phyloP scores from a whole-genome alignment of 1,140 invertebrate species.

The Drosophila funebris region DNA sequence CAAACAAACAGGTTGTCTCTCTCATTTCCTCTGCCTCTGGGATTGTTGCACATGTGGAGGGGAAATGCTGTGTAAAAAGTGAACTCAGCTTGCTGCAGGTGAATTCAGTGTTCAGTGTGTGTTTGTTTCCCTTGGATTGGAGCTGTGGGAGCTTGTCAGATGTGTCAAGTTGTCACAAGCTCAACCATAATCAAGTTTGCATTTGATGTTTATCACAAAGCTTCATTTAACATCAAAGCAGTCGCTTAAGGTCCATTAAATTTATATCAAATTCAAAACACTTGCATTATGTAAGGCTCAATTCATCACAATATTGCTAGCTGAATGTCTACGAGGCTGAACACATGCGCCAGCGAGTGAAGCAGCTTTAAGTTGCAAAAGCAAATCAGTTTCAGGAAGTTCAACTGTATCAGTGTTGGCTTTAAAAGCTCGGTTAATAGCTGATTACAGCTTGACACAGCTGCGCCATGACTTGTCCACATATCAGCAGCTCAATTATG shows the following conservation, averaged over 20 bases:
- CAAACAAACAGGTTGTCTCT: background rate
- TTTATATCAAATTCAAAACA: constrained; percentile 2
- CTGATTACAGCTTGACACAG: constrained; percentile 18
- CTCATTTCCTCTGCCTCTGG: background rate
- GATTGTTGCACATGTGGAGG: constrained; percentile 1
- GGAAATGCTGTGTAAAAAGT: constrained; percentile 11
- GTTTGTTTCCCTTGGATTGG: background rate
- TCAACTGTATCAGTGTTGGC: background rate
- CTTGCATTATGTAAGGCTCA: constrained; percentile 5
- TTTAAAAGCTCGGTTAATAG: background rate
- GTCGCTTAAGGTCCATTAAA: constrained; percentile 24
- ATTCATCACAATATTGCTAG: background rate
- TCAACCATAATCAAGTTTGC: constrained; percentile 3
- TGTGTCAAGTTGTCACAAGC: constrained; percentile 29
- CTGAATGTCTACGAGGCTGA: no score
- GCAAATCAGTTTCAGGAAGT: background rate
- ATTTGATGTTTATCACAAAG: constrained; percentile 17
- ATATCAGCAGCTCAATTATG: constrained; percentile 37
- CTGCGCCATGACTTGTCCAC: constrained; percentile 19
- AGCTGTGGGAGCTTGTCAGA: constrained; percentile 14
- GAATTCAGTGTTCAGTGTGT: background rate
- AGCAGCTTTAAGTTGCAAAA: background rate
- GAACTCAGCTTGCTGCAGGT: constrained; percentile 15
- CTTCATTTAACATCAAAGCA: constrained; percentile 24
- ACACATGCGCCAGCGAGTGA: background rate